These are phyloP conservation scores for Zaprionus vittiger DNA, from an alignment of 1,140 invertebrate genomes.

Conservation along the genomic window DNA sequence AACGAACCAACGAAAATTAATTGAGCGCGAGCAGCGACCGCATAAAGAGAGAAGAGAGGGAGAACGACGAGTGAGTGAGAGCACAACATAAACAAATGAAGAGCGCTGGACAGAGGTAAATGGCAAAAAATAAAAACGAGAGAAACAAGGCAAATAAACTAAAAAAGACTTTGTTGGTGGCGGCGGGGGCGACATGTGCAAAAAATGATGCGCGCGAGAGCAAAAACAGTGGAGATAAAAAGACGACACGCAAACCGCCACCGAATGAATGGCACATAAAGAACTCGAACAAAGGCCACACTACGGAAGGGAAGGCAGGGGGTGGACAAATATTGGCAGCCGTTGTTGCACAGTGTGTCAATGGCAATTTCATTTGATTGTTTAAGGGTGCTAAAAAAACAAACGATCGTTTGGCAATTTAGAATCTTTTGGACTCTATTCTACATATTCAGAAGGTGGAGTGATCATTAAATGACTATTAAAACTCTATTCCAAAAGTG, in stretches of 20 bases:
- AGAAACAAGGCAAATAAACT: constrained; percentile 50
- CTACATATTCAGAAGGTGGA: background rate
- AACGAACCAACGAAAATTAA: constrained; percentile 82
- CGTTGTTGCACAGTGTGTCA: constrained; percentile 39
- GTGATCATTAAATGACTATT: background rate
- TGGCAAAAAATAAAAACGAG: constrained; percentile 43
- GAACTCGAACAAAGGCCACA: constrained; percentile 53
- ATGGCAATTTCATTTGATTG: constrained; percentile 8
- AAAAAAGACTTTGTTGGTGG: constrained; percentile 42
- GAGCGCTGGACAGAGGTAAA: constrained; percentile 42
- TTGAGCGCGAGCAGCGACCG: constrained; percentile 70
- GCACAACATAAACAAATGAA: constrained; percentile 75
- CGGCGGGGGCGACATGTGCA: constrained; percentile 75
- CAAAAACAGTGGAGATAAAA: constrained; percentile 63
- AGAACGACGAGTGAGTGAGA: constrained; percentile 55
- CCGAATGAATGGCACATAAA: constrained; percentile 75
- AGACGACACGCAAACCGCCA: constrained; percentile 72
- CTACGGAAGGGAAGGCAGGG: constrained; percentile 17
- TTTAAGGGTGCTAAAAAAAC: background rate
- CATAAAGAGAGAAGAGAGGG: constrained; percentile 52
- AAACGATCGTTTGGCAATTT: too few species aligned
- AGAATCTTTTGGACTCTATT: background rate
- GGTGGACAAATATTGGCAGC: constrained; percentile 51
- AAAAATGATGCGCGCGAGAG: constrained; percentile 58
- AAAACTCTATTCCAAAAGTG: background rate